Conservation (phyloP, 2,113 vertebrate species). For the Trochalopteron elliotii region DNA sequence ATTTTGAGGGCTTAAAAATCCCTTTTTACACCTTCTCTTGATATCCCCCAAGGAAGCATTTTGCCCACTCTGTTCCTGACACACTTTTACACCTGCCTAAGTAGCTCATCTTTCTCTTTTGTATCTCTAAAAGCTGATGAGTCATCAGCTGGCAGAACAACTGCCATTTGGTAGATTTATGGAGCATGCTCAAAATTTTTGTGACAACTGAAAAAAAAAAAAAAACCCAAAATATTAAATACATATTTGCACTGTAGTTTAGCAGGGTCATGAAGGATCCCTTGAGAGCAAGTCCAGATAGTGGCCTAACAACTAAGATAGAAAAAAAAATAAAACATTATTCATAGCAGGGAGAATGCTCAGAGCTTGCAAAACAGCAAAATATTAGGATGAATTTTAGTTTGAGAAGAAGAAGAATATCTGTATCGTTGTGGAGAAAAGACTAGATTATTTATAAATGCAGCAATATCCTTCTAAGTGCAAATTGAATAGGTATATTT, state of each 20-base stretch:
- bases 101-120: neutral
- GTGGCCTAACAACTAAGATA: neutral
- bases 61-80: neutral
- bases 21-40: neutral
- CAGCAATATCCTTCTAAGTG: slow-evolving; percentile 17
- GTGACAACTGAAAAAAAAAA: neutral
- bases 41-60: neutral
- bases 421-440: neutral
- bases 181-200: neutral
- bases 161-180: neutral
- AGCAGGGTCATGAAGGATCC: neutral
- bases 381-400: neutral
- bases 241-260: neutral
- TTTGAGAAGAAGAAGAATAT: slow-evolving; percentile 22
- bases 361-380: neutral
- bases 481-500: slow-evolving; percentile 39
- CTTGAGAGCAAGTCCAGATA: neutral
- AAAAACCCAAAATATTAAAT: neutral
- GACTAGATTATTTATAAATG: slow-evolving; percentile 22
- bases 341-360: neutral
- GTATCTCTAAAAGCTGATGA: neutral
- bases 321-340: neutral
- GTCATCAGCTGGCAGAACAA: neutral
- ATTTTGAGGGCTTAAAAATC: neutral
- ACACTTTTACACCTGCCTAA: neutral